Base-by-base conservation (phyloP, 2,888 invertebrate genomes). In the Scaptomyza flava region DNA sequence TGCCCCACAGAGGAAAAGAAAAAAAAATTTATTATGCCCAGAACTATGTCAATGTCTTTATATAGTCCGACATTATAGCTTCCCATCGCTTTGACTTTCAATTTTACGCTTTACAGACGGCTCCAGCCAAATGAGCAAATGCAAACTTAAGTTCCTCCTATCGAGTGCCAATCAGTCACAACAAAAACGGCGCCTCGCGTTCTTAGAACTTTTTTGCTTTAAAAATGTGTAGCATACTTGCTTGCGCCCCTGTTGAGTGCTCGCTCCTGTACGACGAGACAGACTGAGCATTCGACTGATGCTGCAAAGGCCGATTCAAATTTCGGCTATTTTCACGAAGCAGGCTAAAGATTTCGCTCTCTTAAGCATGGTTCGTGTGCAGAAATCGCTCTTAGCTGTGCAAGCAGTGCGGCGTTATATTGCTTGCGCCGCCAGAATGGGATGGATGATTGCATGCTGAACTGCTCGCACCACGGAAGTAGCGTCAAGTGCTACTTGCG, bases 361-460 rank as follows among this genome's bases (percentile, higher is more conserved):
- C 84, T 89, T 87, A 43, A 31, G 43, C 31, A 8, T 0, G 30
- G 30, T 33, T 31, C 14, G 12, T 27, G 9, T 79, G 73, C 82
- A 79, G 81, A 47, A 47, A 5, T 11, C 52, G 50, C 84, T 84
- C 84, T 84, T 87, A 6, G 30, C 6, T 53, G 81, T 54, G 69
- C 17, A 53, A 89, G 23, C 30, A 38, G 60, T 9, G 36, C 9
- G 6, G 74, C 53, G 57, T 52, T 74, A 54, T 87, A 77, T 82
- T 82, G 85, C 89, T 81, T 79, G 89, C 89, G 78, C 73, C 60
- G 87, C 65, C 72, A 77, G 71, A 80, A 58, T 27, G 68, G 41
- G 74, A 67, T 14, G 38, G 67, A 17, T n/a, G 47, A 9, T 14
- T 30, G 45, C 20, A 51, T 50, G 69, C 67, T 27, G 53, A 30